Base-by-base conservation (phyloP, 2,113 vertebrate species). In the Trogon melanurus region DNA sequence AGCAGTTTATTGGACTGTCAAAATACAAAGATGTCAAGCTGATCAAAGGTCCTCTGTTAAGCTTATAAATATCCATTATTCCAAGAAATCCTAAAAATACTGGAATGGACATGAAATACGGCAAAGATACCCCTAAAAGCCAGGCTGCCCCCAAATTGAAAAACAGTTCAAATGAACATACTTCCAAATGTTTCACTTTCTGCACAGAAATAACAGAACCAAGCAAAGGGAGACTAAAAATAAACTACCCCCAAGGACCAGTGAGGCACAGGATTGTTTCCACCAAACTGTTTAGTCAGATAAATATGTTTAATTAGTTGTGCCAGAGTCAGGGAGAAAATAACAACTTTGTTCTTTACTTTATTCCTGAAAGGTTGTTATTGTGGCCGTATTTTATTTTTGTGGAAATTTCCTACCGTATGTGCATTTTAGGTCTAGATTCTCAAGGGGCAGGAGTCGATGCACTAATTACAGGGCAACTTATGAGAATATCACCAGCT, bases 281-380 rank as follows among this genome's bases (percentile, higher is more conserved):
- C 34, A 82, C 66, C 82, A 53, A 88, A n/a, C 29, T 66, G 54
- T 48, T 75, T 70, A 88, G 71, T 48, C 54, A 84, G 89, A 95
- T 45, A 88, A 88, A 79, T 76, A 79, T 65, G 56, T 57, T 97
- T 96, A 97, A 97, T 96, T 95, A 96, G 75, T 67, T 20, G 29
- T n/a, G 41, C 19, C 44, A 54, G 34, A 72, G 10, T 5, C 7
- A 0, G 36, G 27, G 30, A 54, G 62, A 92, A 96, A 94, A 93
- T 61, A 87, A 94, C 84, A 88, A 47, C 65, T 66, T 48, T 54
- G 50, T n/a, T 51, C 22, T 14, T n/a, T 56, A 25, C n/a, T 58
- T 48, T 6, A 69, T 67, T 65, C 74, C 61, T 44, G 57, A 36
- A 73, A 79, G 32, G 45, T 1, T 69, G 26, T 82, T 88, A 81